These are phyloP conservation scores for Eurytoma adleriae DNA, from an alignment of 2,888 invertebrate species.

Conservation along the genomic window DNA sequence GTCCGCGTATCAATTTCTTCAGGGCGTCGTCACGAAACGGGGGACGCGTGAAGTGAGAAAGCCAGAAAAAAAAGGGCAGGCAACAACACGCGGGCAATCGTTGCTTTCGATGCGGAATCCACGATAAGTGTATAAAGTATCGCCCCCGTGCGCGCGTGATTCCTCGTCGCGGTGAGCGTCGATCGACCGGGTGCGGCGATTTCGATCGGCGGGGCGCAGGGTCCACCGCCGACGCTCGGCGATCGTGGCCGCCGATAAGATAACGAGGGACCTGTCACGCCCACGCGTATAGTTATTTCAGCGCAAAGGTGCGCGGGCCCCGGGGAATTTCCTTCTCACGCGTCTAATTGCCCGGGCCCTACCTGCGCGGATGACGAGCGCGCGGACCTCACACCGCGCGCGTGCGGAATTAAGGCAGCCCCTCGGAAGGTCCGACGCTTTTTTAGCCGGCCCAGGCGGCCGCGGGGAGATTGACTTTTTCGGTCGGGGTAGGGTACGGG, in stretches of 20 bases:
- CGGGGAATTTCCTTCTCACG: slow-evolving; percentile 42
- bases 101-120: slow-evolving; percentile 37
- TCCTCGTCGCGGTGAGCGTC: slow-evolving; percentile 24
- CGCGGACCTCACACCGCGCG: slow-evolving; percentile 31
- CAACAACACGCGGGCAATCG: not conserved
- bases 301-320: not conserved
- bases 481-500: too few relatives aligned
- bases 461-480: too few relatives aligned
- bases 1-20: slow-evolving; percentile 49
- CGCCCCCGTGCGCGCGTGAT: slow-evolving; percentile 37
- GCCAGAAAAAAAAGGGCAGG: too few relatives aligned
- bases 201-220: slow-evolving; percentile 19
- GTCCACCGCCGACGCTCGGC: slow-evolving; percentile 13
- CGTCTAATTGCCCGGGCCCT: slow-evolving; percentile 43
- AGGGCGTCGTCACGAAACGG: not conserved
- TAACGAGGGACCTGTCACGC: slow-evolving; percentile 40
- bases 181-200: slow-evolving; percentile 33
- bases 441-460: not conserved
- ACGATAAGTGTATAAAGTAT: slow-evolving; percentile 54
- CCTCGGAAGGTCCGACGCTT: not conserved
- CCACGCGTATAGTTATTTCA: slow-evolving; percentile 28
- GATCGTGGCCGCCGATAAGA: slow-evolving; percentile 48
- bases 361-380: slow-evolving; percentile 5
- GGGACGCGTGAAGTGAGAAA: not conserved
- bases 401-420: slow-evolving; percentile 3